phyloP scores from a whole-genome alignment of 1,140 invertebrate genomes.

The Planococcus citri region DNA sequence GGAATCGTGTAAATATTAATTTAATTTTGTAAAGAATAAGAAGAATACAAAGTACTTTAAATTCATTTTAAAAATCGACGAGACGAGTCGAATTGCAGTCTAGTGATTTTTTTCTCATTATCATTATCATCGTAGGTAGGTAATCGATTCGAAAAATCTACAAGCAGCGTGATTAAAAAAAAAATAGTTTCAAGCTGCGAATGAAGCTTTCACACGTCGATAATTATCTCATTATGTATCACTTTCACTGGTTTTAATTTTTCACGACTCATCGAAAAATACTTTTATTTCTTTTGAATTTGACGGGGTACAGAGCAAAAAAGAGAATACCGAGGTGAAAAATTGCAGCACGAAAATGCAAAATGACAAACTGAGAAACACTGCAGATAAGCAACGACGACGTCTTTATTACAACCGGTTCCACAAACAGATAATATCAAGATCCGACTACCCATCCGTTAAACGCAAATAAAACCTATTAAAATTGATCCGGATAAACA shows the following conservation, averaged over 20 bases:
- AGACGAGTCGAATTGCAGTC: too few species aligned
- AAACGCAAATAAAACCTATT: slow-evolving; percentile 20
- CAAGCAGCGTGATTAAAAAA: not conserved
- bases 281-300: not conserved
- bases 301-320: too few species aligned
- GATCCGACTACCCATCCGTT: slow-evolving; percentile 12
- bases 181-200: not conserved
- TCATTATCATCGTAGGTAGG: too few species aligned
- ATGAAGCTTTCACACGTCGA: not conserved
- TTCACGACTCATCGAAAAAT: not conserved
- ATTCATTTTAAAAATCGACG: too few species aligned
- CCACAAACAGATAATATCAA: slow-evolving; percentile 9
- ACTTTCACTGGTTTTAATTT: not conserved
- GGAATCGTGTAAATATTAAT: not conserved
- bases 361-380: slow-evolving; percentile 7
- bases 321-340: too few species aligned
- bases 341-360: not conserved
- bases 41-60: not conserved
- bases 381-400: too few species aligned
- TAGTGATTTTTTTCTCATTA: too few species aligned
- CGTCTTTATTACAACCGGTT: slow-evolving; percentile 14
- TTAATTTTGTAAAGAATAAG: not conserved
- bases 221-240: not conserved
- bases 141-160: too few species aligned
- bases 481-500: slow-evolving; percentile 18